Base-by-base conservation (phyloP, 2,797 vertebrate species). In the Tangara arthus region DNA sequence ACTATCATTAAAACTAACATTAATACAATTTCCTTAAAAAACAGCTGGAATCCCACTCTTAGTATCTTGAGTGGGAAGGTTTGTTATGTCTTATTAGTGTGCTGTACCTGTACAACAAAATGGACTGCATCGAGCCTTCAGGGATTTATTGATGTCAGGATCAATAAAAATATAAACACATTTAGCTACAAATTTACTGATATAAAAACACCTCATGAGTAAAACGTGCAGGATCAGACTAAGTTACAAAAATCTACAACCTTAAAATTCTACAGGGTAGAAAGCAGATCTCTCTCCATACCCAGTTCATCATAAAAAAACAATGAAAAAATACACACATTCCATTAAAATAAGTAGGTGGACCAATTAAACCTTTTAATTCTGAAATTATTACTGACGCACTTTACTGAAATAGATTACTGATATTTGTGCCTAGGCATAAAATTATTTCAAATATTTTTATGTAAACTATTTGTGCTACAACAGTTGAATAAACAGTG, bases 401-500 rank as follows among this genome's bases (percentile, higher is more conserved):
- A 44, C 5, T 72, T 78, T 41, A 46, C 12, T 76, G 20, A 49
- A 72, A 68, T 27, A 34, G 11, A 50, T 75, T 56, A 64, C 9
- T 56, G 8, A 30, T 59, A 66, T 16, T 73, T 71, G 1, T 85
- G 20, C 13, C 28, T 47, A 26, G 26, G 8, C 5, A 57, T n/a
- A 70, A 63, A 49, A 9, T 0, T 15, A 39, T 30, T 77, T 34
- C 12, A 49, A 83, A 23, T 57, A 41, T 41, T 72, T 71, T 83
- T 23, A 28, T 50, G 34, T 30, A 35, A 64, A 55, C 24, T 70
- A 57, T 6, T 44, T 39, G 3, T 34, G 8, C 22, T 71, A 52
- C 18, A 60, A 34, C 3, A 30, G 8, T 44, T 70, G 6, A 56
- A 73, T 49, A 41, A 60, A 47, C 32, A 80, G 2, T 0, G 0